A percentile compares a stretch with the other conserved stretches of the same genome.
These are phyloP conservation scores for Ardeotis arabs DNA, from an alignment of 2,113 vertebrate species.

Conservation along the genomic window DNA sequence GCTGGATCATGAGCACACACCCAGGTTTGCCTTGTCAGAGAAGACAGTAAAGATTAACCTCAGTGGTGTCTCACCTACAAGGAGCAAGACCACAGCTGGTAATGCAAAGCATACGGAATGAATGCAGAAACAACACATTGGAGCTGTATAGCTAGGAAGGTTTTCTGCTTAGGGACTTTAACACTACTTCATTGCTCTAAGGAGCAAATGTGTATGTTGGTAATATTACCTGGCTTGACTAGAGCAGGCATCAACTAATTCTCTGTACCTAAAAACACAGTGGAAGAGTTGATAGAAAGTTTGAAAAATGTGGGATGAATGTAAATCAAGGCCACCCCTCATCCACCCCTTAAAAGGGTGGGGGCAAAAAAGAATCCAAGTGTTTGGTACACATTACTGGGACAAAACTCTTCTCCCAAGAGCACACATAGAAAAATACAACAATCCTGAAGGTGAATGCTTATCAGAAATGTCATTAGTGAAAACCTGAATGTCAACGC, in stretches of 20 bases:
- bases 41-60: background rate
- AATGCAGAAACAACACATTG: background rate
- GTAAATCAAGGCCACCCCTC: background rate
- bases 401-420: background rate
- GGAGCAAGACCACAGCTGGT: background rate
- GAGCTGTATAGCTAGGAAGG: background rate
- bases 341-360: background rate
- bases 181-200: background rate
- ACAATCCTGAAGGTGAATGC: background rate
- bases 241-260: background rate
- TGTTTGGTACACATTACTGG: too few relatives aligned
- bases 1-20: background rate
- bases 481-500: background rate
- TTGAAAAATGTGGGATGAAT: background rate
- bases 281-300: background rate
- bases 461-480: background rate
- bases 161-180: background rate
- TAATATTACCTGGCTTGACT: background rate
- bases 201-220: background rate
- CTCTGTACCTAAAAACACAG: background rate
- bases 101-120: background rate
- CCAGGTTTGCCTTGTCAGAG: background rate
- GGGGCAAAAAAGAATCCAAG: background rate
- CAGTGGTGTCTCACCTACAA: background rate
- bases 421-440: background rate